phyloP scores from a whole-genome alignment of 2,888 invertebrate genomes.

The Zeuzera pyrina region DNA sequence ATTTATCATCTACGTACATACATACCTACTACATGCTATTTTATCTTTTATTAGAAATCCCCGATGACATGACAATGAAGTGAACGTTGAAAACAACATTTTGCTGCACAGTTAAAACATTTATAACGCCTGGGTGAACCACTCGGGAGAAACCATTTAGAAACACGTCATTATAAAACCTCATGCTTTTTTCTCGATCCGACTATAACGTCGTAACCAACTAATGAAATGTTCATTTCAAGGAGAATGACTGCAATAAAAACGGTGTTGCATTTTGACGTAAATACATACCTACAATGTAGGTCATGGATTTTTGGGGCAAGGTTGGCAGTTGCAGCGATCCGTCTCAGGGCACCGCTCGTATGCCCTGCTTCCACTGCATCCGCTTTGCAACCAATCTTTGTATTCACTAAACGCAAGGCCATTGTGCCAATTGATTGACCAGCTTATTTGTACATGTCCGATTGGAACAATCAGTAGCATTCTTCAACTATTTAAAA shows the following conservation, averaged over 20 bases:
- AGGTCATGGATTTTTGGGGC: conserved; percentile 66
- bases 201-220: neutral
- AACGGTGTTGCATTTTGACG: conserved; percentile 59
- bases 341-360: conserved; percentile 14
- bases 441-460: conserved; percentile 46
- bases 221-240: conserved; percentile 27
- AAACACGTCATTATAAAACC: neutral
- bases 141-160: too few species aligned
- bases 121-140: too few species aligned
- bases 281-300: conserved; percentile 59
- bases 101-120: too few species aligned
- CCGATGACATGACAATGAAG: too few species aligned
- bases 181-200: neutral
- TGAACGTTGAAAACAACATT: too few species aligned
- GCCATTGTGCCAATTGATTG: conserved; percentile 55
- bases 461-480: conserved; percentile 49
- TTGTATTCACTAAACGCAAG: conserved; percentile 58
- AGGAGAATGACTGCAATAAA: conserved; percentile 45
- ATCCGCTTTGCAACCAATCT: conserved; percentile 56
- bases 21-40: too few species aligned
- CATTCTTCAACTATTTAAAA: too few species aligned
- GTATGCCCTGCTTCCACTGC: conserved; percentile 47
- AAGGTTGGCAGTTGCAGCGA: conserved; percentile 55
- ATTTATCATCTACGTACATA: too few species aligned
- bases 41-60: too few species aligned